Evolutionary conservation across 2,888 invertebrate species (phyloP).

Genomic region (Aplocera efformata): DNA sequence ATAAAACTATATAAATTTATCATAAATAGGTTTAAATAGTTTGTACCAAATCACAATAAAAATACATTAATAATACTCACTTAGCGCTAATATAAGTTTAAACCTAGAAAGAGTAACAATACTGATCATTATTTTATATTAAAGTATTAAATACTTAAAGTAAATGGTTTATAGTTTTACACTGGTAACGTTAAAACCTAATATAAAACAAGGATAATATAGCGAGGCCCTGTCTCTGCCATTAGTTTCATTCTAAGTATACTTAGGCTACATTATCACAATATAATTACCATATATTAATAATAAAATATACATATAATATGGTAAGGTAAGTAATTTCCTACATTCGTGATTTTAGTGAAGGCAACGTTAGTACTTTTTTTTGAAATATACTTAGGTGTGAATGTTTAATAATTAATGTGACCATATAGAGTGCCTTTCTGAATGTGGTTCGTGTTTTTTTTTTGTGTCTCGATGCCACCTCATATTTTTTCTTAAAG

Average conservation of each 20-base stretch:
- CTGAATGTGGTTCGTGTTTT: too few species aligned
- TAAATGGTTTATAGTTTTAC: slow-evolving; percentile 10
- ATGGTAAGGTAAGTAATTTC: too few species aligned
- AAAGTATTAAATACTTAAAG: slow-evolving; percentile 17
- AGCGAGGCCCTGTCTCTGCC: slow-evolving; percentile 38
- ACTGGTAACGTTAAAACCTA: slow-evolving; percentile 26
- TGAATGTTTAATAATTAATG: too few species aligned
- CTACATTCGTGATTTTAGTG: too few species aligned
- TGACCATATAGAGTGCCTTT: too few species aligned
- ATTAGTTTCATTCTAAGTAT: slow-evolving; percentile 35
- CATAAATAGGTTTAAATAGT: slow-evolving; percentile 32
- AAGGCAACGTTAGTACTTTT: too few species aligned
- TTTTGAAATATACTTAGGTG: too few species aligned
- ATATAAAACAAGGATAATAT: slow-evolving; percentile 26
- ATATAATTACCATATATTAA: background rate
- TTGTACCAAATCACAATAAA: slow-evolving; percentile 48
- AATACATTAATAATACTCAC: slow-evolving; percentile 33
- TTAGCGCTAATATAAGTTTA: slow-evolving; percentile 25
- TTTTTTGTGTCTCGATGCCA: too few species aligned
- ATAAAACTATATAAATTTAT: slow-evolving; percentile 22
- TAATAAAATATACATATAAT: too few species aligned
- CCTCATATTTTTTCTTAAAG: too few species aligned
- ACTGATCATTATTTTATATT: slow-evolving; percentile 39
- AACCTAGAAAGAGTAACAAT: slow-evolving; percentile 48
- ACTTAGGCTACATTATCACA: slow-evolving; percentile 38